Base-by-base conservation (phyloP, 2,888 invertebrate genomes). In the Gortyna flavago region DNA sequence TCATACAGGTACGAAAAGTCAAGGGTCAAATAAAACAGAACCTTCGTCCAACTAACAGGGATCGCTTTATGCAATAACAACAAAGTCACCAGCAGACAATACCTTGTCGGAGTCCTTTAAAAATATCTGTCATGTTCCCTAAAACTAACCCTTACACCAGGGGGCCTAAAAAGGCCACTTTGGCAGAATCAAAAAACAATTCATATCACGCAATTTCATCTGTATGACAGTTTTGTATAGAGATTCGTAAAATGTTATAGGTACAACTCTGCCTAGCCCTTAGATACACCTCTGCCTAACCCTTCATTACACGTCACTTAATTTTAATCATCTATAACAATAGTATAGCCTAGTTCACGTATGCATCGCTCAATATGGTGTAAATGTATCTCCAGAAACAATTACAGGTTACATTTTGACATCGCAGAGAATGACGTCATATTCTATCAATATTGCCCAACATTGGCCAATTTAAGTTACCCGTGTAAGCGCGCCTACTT, bases 91-190 rank as follows among this genome's bases (percentile, higher is more conserved):
- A 16, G 9, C n/a, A 57, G 35, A 75, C 61, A 16, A 69, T 73
- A 29, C 13, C n/a, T 38, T 25, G 25, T 59, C 44, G 11, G 32
- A n/a, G 35, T 75, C 82, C 85, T 85, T 82, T 79, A 61, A 85
- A 84, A 84, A 85, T 83, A 84, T 85, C 29, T 32, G 9, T 16
- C 41, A 18, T 48, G 38, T 68, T 75, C 6, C 29, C 21, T 70
- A 51, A 81, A 51, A 59, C 16, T 29, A 1, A 1, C 4, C 0
- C 13, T 18, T 6, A 75, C 11, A 79, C 29, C 8, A 18, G n/a
- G n/a, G n/a, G n/a, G n/a, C n/a, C n/a, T n/a, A n/a, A n/a, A n/a
- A n/a, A n/a, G n/a, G n/a, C n/a, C n/a, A n/a, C n/a, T n/a, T n/a
- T n/a, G n/a, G n/a, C n/a, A n/a, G n/a, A n/a, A n/a, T n/a, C n/a